These are phyloP conservation scores for Erethizon dorsatum DNA, from an alignment of 2,797 vertebrate species.

Conservation along the genomic window DNA sequence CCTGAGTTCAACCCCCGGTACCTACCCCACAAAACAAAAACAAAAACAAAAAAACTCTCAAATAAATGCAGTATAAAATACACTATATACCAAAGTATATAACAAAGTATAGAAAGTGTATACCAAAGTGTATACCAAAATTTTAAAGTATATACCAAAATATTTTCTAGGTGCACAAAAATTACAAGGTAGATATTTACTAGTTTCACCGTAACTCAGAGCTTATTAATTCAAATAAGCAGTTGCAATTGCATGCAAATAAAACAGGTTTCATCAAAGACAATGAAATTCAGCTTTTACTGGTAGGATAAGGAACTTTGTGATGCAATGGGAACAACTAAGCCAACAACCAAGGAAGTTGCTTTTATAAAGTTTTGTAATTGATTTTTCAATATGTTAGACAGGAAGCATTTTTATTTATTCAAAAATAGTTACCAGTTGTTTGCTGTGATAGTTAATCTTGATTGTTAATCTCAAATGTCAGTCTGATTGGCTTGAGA, in stretches of 20 bases:
- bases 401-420: not conserved
- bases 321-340: not conserved
- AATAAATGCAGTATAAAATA: not conserved
- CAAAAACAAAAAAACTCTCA: not conserved
- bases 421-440: not conserved
- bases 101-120: not conserved
- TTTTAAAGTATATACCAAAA: slow-evolving; percentile 2
- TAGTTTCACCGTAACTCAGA: not conserved
- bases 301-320: not conserved
- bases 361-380: not conserved
- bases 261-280: not conserved
- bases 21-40: too few relatives aligned
- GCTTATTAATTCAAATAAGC: not conserved
- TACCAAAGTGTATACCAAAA: not conserved
- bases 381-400: not conserved
- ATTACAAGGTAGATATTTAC: not conserved
- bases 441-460: not conserved
- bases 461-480: not conserved
- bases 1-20: too few relatives aligned
- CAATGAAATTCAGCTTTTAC: not conserved
- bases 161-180: not conserved
- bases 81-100: not conserved
- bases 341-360: not conserved
- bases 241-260: not conserved
- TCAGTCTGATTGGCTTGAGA: not conserved